Evolutionary conservation across 2,113 vertebrate genomes (phyloP).

Genomic region (Amphiprion percula): DNA sequence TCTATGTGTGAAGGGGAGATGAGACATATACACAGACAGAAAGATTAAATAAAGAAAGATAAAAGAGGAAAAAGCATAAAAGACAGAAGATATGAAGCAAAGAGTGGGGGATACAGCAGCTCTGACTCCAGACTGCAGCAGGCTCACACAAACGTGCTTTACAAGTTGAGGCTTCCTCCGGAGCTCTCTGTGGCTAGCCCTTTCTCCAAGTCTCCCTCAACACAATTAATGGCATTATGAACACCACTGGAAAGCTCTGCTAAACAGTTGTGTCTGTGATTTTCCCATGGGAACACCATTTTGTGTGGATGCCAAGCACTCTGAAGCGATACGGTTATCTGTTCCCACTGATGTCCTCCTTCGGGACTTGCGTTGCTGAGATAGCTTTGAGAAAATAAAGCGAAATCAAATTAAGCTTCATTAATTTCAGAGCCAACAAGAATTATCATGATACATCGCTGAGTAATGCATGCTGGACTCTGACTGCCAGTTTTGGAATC

Average conservation of each 20-base stretch:
- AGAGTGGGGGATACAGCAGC: slow-evolving; percentile 1
- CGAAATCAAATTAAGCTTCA: slow-evolving; percentile 63
- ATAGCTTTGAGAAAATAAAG: slow-evolving; percentile 59
- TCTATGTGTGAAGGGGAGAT: slow-evolving; percentile 46
- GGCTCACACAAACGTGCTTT: slow-evolving; percentile 70
- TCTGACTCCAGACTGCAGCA: slow-evolving; percentile 15
- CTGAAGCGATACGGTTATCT: slow-evolving; percentile 69
- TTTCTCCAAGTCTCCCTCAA: slow-evolving; percentile 55
- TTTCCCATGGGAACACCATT: slow-evolving; percentile 83
- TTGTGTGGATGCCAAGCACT: slow-evolving; percentile 64
- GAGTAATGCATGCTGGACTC: slow-evolving; percentile 35
- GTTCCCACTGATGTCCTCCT: slow-evolving; percentile 59
- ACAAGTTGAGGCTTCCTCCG: slow-evolving; percentile 65
- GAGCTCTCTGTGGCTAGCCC: slow-evolving; percentile 44
- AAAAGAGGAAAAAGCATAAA: slow-evolving; percentile 37
- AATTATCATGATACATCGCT: slow-evolving; percentile 49
- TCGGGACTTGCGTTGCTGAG: slow-evolving; percentile 24
- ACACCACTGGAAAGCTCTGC: slow-evolving; percentile 64
- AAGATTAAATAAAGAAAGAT: slow-evolving; percentile 57
- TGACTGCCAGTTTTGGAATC: slow-evolving; percentile 51
- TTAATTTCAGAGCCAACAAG: slow-evolving; percentile 52
- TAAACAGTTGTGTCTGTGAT: slow-evolving; percentile 63
- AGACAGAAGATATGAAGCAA: slow-evolving; percentile 18
- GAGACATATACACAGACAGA: slow-evolving; percentile 43
- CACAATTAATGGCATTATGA: slow-evolving; percentile 77